A percentile compares a stretch with the other conserved stretches of the same genome.
Evolutionary conservation across 2,113 vertebrate species (phyloP).

Genomic region (Gallinago paraguaiae): DNA sequence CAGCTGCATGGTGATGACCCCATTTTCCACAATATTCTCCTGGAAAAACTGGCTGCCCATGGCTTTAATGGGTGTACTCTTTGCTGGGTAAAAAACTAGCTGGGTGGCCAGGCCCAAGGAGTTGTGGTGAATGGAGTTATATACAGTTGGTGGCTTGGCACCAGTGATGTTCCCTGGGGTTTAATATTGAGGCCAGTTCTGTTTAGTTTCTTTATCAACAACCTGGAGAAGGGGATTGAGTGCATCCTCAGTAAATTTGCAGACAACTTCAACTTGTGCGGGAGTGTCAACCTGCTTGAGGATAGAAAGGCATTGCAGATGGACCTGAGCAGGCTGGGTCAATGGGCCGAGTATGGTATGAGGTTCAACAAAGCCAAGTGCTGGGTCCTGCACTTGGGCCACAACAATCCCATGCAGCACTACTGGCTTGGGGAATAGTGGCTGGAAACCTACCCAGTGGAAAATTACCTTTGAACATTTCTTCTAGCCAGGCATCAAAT

Average conservation of each 20-base stretch:
- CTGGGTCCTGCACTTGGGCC: too few species aligned
- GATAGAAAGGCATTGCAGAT: too few species aligned
- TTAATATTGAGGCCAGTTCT: neutral
- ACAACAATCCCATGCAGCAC: too few species aligned
- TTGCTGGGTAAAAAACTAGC: neutral
- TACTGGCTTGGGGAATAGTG: too few species aligned
- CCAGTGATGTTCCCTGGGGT: neutral
- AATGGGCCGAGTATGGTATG: too few species aligned
- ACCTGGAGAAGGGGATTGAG: too few species aligned
- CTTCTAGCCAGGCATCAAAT: neutral
- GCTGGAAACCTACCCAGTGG: too few species aligned
- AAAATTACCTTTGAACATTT: neutral
- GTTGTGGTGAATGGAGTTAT: neutral
- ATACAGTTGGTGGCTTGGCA: neutral
- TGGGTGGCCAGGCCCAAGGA: neutral
- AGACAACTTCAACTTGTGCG: too few species aligned
- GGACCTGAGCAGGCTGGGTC: too few species aligned
- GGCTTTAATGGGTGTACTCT: neutral
- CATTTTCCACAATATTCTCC: neutral
- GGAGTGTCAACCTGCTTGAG: too few species aligned
- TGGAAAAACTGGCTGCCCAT: neutral
- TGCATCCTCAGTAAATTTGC: neutral
- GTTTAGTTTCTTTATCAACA: too few species aligned
- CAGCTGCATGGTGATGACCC: fast-evolving
- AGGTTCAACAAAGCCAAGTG: too few species aligned